phyloP scores from a whole-genome alignment of 2,113 vertebrate species.

The Sakesphorus luctuosus region DNA sequence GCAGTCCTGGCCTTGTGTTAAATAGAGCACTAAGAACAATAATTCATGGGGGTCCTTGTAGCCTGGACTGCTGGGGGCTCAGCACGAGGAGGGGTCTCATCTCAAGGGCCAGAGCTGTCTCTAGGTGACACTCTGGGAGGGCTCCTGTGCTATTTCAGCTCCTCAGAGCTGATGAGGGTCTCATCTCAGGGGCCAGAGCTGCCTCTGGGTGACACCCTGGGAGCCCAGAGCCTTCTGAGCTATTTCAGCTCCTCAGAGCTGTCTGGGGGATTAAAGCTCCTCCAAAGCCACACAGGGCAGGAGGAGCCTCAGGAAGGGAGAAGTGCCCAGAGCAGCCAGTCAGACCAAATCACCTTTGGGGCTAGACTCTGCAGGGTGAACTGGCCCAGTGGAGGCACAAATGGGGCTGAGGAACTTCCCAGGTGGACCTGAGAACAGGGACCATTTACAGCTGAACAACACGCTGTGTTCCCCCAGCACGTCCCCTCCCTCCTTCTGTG shows the following conservation, averaged over 20 bases:
- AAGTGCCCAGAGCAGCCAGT: not conserved
- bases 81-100: not conserved
- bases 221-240: too few species aligned
- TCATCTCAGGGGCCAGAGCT: not conserved
- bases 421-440: not conserved
- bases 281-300: not conserved
- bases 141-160: not conserved
- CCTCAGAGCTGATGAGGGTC: not conserved
- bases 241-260: not conserved
- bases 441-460: not conserved
- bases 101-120: not conserved
- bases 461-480: not conserved
- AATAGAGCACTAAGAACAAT: not conserved
- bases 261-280: not conserved
- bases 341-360: not conserved
- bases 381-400: not conserved
- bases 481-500: not conserved
- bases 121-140: rapidly evolving
- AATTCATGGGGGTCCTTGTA: not conserved
- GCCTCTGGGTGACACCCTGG: rapidly evolving
- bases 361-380: not conserved
- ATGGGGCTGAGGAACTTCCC: too few species aligned
- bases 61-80: not conserved
- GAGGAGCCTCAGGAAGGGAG: not conserved
- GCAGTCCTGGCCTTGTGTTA: not conserved